Evolutionary conservation across 2,888 invertebrate species (phyloP).

Genomic region (Branchellion lobata): DNA sequence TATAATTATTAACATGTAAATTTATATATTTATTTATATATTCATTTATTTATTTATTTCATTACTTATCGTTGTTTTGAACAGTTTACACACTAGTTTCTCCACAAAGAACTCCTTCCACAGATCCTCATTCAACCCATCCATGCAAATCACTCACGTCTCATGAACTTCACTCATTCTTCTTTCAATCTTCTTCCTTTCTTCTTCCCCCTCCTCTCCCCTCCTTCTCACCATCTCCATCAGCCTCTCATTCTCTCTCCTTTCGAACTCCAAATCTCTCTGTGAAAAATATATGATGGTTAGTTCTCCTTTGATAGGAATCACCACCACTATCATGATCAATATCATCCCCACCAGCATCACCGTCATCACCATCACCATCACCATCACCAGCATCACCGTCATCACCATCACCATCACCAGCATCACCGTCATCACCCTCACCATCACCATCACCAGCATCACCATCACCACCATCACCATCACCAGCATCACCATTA

Average conservation of each 20-base stretch:
- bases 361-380: no score
- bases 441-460: no score
- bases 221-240: neutral
- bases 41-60: no score
- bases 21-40: neutral
- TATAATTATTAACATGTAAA: neutral
- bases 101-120: neutral
- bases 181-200: neutral
- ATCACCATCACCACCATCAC: no score
- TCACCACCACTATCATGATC: no score
- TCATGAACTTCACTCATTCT: slow-evolving; percentile 10
- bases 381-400: no score
- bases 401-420: no score
- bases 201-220: slow-evolving; percentile 1
- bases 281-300: neutral
- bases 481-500: no score
- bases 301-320: no score
- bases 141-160: neutral
- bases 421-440: no score
- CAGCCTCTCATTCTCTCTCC: slow-evolving; percentile 3
- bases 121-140: neutral
- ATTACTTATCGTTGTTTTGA: neutral
- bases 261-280: slow-evolving; percentile 3
- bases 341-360: no score
- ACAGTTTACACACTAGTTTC: neutral